These are phyloP conservation scores for Vollenhovia emeryi DNA, from an alignment of 1,140 invertebrate species.

Conservation along the genomic window DNA sequence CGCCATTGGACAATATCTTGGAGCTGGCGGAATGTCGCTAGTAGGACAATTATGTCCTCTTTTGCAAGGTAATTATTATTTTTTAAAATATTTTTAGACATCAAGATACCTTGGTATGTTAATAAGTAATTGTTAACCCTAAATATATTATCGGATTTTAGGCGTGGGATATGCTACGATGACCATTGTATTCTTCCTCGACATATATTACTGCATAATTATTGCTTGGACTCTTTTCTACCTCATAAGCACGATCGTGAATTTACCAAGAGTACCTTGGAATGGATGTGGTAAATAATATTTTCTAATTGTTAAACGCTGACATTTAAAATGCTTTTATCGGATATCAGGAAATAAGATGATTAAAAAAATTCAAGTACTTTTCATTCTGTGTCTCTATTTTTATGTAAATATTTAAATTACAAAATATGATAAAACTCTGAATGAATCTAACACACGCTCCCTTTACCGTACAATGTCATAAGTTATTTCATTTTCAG, in stretches of 20 bases:
- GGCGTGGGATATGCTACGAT: constrained; percentile 90
- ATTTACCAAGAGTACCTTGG: constrained; percentile 86
- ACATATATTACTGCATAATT: constrained; percentile 89
- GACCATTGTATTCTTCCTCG: constrained; percentile 89
- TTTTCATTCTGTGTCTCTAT: neutral
- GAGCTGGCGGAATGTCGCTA: constrained; percentile 88
- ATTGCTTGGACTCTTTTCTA: constrained; percentile 89
- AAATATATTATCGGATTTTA: constrained; percentile 74
- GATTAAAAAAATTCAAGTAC: neutral
- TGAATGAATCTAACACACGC: neutral
- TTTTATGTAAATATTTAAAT: neutral
- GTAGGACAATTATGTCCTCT: constrained; percentile 88
- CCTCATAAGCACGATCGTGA: constrained; percentile 86
- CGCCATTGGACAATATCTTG: constrained; percentile 88
- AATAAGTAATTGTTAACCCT: neutral
- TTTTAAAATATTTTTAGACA: neutral
- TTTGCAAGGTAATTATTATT: constrained; percentile 85
- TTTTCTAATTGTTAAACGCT: neutral
- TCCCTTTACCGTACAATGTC: neutral
- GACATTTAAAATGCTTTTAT: neutral
- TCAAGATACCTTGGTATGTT: neutral
- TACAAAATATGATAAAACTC: neutral
- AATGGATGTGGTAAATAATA: constrained; percentile 85
- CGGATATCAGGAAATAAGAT: no score
- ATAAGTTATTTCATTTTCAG: constrained; percentile 77